A percentile compares a stretch with the other conserved stretches of the same genome.
Evolutionary conservation across 2,113 vertebrate species (phyloP).

Genomic region (Nycticorax nycticorax): DNA sequence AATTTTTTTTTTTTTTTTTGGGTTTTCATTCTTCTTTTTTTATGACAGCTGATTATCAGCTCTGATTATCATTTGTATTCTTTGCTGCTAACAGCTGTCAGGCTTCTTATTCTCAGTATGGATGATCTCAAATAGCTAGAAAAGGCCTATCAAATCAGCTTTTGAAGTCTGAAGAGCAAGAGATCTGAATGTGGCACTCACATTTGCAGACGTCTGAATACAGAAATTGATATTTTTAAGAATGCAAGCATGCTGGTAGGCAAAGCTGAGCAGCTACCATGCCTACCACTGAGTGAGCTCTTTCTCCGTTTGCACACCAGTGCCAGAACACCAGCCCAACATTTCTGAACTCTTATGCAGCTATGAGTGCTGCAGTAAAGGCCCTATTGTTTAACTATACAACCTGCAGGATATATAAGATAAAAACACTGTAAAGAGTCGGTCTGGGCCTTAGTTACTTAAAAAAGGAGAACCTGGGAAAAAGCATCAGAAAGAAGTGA

Average conservation of each 20-base stretch:
- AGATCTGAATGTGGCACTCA: background rate
- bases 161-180: background rate
- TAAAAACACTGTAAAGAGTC: background rate
- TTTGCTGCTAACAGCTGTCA: background rate
- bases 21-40: background rate
- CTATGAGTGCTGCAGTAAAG: background rate
- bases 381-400: background rate
- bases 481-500: background rate
- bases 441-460: background rate
- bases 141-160: slow-evolving; percentile 2
- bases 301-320: background rate
- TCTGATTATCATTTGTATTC: slow-evolving; percentile 32
- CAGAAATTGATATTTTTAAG: background rate
- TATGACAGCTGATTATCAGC: slow-evolving; percentile 25
- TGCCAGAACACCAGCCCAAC: rapidly evolving
- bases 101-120: background rate
- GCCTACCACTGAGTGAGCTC: background rate
- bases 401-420: background rate
- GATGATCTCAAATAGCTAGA: background rate
- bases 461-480: background rate
- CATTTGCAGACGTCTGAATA: background rate
- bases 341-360: background rate
- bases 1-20: background rate
- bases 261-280: background rate
- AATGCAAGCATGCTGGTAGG: background rate